Conservation (phyloP, 2,797 vertebrate genomes). For the Rhadinocentrus ornatus region DNA sequence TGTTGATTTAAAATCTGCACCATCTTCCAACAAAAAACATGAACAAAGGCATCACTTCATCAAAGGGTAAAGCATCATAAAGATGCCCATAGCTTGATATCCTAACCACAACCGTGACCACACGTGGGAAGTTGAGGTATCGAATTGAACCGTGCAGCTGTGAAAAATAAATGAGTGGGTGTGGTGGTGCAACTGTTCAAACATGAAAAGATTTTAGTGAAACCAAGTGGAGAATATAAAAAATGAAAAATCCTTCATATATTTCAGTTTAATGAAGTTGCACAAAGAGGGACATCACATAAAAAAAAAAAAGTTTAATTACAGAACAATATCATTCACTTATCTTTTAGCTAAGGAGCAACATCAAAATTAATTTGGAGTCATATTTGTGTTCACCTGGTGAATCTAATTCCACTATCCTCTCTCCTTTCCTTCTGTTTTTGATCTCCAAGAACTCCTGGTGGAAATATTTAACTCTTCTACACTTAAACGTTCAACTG, state of each 20-base stretch:
- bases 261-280: not conserved
- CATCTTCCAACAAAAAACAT: constrained; percentile 8
- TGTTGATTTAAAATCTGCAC: constrained; percentile 16
- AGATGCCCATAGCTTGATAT: constrained; percentile 14
- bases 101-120: constrained; percentile 19
- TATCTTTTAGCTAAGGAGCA: not conserved
- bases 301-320: constrained; percentile 6
- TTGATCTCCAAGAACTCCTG: not conserved
- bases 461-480: not conserved
- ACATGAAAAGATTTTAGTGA: not conserved
- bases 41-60: constrained; percentile 27
- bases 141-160: constrained; percentile 2
- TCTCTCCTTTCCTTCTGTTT: not conserved
- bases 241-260: not conserved
- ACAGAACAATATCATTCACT: not conserved
- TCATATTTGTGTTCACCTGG: constrained; percentile 7
- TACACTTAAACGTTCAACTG: not conserved
- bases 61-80: constrained; percentile 40
- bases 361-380: not conserved
- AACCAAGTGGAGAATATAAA: not conserved
- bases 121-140: constrained; percentile 13
- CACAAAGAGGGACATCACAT: not conserved
- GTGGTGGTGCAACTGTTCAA: not conserved
- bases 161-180: constrained; percentile 10
- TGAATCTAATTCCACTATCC: not conserved